phyloP scores from a whole-genome alignment of 2,797 vertebrate species.

The Acanthiza pusilla region DNA sequence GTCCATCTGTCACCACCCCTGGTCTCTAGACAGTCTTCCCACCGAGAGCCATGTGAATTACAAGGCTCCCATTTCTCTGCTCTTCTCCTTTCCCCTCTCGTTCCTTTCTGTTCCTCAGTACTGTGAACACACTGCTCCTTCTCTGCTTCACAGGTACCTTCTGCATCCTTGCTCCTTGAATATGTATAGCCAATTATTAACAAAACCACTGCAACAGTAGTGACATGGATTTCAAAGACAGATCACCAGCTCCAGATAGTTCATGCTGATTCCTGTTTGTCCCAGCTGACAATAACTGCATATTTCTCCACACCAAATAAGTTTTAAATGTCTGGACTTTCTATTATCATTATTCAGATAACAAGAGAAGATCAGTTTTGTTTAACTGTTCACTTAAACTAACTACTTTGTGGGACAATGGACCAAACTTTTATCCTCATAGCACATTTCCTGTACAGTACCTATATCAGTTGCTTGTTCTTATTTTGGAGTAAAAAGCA shows the following conservation, averaged over 20 bases:
- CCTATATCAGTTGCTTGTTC: neutral
- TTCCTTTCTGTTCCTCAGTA: neutral
- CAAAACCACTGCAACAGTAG: neutral
- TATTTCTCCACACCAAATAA: neutral
- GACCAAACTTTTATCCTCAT: fast-evolving
- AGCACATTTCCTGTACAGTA: neutral
- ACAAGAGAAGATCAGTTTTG: neutral
- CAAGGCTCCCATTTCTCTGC: neutral
- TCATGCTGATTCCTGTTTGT: neutral
- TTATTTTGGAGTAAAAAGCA: neutral
- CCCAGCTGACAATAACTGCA: neutral
- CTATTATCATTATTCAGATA: neutral
- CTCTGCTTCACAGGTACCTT: neutral
- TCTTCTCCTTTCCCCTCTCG: neutral
- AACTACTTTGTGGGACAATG: neutral
- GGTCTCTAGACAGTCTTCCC: neutral
- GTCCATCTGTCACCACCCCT: neutral
- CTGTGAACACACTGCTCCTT: neutral
- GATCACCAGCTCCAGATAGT: neutral
- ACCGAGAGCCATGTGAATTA: neutral
- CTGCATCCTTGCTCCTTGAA: neutral
- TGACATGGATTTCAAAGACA: neutral
- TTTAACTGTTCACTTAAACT: neutral
- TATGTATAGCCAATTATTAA: neutral
- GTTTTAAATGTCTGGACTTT: neutral